A percentile compares a stretch with the other conserved stretches of the same genome.
Evolutionary conservation across 2,888 invertebrate genomes (phyloP).

Genomic region (Acheta domesticus): DNA sequence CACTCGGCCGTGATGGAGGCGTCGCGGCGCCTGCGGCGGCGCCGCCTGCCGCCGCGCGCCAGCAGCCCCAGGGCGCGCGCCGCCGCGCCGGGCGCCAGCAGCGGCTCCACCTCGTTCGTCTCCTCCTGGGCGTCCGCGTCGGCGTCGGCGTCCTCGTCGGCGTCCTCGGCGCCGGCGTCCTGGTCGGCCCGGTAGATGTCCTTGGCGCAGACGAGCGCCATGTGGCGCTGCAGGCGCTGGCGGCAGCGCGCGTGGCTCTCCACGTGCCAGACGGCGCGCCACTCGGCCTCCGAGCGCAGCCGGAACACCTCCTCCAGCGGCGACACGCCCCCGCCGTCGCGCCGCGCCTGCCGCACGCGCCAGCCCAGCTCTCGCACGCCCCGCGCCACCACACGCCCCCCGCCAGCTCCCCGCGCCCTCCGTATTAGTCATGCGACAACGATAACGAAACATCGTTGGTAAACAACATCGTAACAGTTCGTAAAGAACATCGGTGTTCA

Average conservation of each 20-base stretch:
- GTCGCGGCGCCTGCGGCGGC: conserved; percentile 43
- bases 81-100: conserved; percentile 29
- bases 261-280: not conserved
- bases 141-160: not conserved
- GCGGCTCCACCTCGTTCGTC: not conserved
- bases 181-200: conserved; percentile 45
- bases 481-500: no score
- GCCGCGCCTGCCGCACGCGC: not conserved
- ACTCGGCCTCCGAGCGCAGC: not conserved
- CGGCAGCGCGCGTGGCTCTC: not conserved
- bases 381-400: no score
- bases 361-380: no score
- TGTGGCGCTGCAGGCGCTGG: not conserved
- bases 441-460: no score
- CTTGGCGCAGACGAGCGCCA: conserved; percentile 20
- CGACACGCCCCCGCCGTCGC: not conserved
- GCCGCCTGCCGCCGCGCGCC: conserved; percentile 44
- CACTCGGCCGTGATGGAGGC: conserved; percentile 58
- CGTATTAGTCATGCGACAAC: no score
- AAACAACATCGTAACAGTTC: no score
- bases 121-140: not conserved
- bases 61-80: conserved; percentile 45
- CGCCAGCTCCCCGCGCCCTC: no score
- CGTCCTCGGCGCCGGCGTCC: conserved; percentile 43
- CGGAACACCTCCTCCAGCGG: conserved; percentile 18